Evolutionary conservation across 2,888 invertebrate genomes (phyloP).

Genomic region (Hololepta plana): DNA sequence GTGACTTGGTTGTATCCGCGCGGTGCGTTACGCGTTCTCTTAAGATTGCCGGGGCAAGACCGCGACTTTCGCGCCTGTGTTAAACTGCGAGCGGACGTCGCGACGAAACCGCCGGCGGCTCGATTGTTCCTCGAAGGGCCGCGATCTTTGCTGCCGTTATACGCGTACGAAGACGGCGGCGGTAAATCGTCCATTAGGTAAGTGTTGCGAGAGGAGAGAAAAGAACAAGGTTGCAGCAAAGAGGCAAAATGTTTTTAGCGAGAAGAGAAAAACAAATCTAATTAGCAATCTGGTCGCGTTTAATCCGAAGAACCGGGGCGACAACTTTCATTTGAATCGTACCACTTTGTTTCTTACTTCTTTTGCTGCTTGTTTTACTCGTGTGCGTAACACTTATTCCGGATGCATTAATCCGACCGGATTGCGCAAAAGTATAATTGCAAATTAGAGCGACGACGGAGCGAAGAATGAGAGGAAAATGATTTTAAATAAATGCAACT

Average conservation of each 20-base stretch:
- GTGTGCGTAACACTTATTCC: no score
- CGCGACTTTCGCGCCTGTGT: constrained; percentile 54
- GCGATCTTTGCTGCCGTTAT: constrained; percentile 37
- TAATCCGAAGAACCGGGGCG: constrained; percentile 1
- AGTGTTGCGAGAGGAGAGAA: constrained; percentile 9
- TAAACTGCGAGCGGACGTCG: constrained; percentile 29
- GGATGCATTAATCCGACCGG: not conserved
- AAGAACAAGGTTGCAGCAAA: not conserved
- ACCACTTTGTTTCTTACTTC: not conserved
- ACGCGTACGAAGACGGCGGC: constrained; percentile 36
- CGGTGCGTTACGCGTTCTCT: constrained; percentile 50
- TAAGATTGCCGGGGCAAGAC: constrained; percentile 36
- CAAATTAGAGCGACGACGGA: constrained; percentile 3
- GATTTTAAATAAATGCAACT: constrained; percentile 1
- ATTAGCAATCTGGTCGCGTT: no score
- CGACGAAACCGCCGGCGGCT: constrained; percentile 21
- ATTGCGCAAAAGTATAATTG: not conserved
- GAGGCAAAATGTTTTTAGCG: no score
- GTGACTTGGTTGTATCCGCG: constrained; percentile 62
- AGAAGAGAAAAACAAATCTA: not conserved
- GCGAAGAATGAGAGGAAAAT: constrained; percentile 4
- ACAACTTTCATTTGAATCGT: no score
- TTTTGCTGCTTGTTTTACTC: constrained; percentile 1
- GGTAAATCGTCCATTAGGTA: constrained; percentile 21
- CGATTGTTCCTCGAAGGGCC: constrained; percentile 48